A percentile compares a stretch with the other conserved stretches of the same genome.
These are phyloP conservation scores for Hydrolagus affinis DNA, from an alignment of 2,113 vertebrate species.

Conservation along the genomic window DNA sequence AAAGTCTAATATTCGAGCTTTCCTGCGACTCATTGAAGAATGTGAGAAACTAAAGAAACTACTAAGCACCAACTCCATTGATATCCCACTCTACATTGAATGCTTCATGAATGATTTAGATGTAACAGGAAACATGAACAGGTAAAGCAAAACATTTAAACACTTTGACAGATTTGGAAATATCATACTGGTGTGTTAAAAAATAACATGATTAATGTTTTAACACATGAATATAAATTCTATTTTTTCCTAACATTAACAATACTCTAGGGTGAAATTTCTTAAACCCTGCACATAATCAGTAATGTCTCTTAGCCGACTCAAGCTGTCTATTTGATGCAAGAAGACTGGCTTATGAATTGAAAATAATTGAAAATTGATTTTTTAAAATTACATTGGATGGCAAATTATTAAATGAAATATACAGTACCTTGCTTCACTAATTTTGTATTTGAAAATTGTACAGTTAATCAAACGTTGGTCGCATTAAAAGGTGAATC, in stretches of 20 bases:
- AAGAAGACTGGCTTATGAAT: too few species aligned
- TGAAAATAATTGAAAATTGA: too few species aligned
- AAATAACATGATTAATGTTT: too few species aligned
- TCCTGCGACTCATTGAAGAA: constrained; percentile 65
- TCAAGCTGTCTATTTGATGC: too few species aligned
- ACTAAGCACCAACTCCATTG: constrained; percentile 69
- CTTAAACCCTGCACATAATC: too few species aligned
- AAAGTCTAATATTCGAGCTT: constrained; percentile 57
- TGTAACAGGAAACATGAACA: constrained; percentile 65
- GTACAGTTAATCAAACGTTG: background rate
- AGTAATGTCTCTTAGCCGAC: too few species aligned
- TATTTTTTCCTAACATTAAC: too few species aligned
- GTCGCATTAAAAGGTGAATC: background rate
- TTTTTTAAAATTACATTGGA: background rate
- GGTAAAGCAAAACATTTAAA: constrained; percentile 41
- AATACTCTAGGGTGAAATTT: too few species aligned
- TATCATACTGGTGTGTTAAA: background rate
- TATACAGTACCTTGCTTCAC: too few species aligned
- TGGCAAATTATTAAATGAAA: background rate
- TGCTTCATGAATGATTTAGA: constrained; percentile 70
- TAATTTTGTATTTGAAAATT: background rate
- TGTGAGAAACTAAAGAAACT: constrained; percentile 71
- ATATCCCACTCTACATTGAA: constrained; percentile 64
- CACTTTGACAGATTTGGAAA: too few species aligned
- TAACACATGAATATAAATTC: too few species aligned